Evolutionary conservation across 2,888 invertebrate genomes (phyloP), one percentile per base, ranked within the genome.

Genomic region (Serripes groenlandicus): DNA sequence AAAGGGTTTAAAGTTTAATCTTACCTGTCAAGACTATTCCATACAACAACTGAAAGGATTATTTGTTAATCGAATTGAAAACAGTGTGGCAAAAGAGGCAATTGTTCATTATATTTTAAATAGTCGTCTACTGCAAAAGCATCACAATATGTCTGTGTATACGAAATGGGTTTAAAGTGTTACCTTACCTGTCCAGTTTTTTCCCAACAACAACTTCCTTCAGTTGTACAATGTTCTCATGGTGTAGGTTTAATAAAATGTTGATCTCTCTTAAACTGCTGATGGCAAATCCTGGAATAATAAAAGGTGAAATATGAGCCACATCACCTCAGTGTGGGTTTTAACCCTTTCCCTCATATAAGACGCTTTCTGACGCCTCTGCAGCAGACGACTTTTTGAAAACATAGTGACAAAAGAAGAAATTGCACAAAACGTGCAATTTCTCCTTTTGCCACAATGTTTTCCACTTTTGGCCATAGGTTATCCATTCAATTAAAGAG

Each of bases 231-330:
- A 99, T 97, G 94, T 99, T 99, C 92, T 98, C 97, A 95, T 99
- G 99, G 32, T 97, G 96, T n/a, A 97, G 96, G 66, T 94, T 93
- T 93, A 98, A 96, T 70, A 99, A 95, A 30, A 99, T 97, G 94
- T 98, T 97, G 85, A 99, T 99, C 95, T 99, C 99, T 83, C 99
- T 95, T 37, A 99, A 95, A 2, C 98, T 98, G 94, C 98, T 98
- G 11, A 99, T 96, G 0, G 99, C 99, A 81, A 99, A 96, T 0
- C 99, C 95, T 94, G 83, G 18, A 49, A 5, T 15, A 21, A 49
- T 49, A 5, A 2, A 21, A 49, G 7, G 42, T 42, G 7, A 1
- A 49, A 49, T 21, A 49, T 49, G 21, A 49, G 7, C 21, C 2
- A 21, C 21, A 3, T n/a, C n/a, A n/a, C n/a, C n/a, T n/a, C n/a